phyloP scores from a whole-genome alignment of 1,140 invertebrate species.

The Oncopodura yosiiana region DNA sequence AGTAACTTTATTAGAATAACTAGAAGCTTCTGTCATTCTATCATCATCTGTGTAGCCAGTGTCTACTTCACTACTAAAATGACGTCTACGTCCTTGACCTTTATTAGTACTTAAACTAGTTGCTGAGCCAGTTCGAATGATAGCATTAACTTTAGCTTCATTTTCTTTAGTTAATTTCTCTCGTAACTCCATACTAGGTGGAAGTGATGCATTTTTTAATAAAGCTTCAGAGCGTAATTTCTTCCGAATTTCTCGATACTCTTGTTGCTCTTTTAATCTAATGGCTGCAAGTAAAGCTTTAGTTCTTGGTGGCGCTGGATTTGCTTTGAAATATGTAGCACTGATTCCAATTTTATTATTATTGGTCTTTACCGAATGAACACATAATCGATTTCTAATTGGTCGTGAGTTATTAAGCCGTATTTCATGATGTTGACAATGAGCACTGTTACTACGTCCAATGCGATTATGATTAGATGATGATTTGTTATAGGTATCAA shows the following conservation, averaged over 20 bases:
- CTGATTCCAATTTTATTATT: constrained; percentile 18
- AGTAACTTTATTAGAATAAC: constrained; percentile 3
- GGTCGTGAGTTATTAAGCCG: constrained; percentile 23
- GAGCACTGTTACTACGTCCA: background rate
- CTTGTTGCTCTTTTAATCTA: constrained; percentile 32
- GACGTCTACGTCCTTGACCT: background rate
- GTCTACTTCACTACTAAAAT: constrained; percentile 1
- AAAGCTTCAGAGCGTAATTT: constrained; percentile 57
- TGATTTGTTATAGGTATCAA: constrained; percentile 15
- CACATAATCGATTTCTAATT: constrained; percentile 3
- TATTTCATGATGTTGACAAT: background rate
- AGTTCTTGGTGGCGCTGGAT: constrained; percentile 32
- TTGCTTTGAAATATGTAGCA: constrained; percentile 22
- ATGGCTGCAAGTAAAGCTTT: constrained; percentile 29
- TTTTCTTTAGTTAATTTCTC: constrained; percentile 40
- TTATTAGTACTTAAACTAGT: background rate
- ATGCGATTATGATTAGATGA: background rate
- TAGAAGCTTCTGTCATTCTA: constrained; percentile 15
- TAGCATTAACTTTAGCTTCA: constrained; percentile 17
- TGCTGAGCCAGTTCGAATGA: constrained; percentile 12
- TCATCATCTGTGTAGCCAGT: constrained; percentile 22
- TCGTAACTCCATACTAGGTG: constrained; percentile 56
- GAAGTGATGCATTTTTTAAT: constrained; percentile 53
- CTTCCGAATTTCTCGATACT: constrained; percentile 48
- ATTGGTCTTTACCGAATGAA: constrained; percentile 18